Evolutionary conservation across 2,888 invertebrate genomes (phyloP), one percentile per base, ranked within the genome.

Genomic region (Seira sanloemensis): DNA sequence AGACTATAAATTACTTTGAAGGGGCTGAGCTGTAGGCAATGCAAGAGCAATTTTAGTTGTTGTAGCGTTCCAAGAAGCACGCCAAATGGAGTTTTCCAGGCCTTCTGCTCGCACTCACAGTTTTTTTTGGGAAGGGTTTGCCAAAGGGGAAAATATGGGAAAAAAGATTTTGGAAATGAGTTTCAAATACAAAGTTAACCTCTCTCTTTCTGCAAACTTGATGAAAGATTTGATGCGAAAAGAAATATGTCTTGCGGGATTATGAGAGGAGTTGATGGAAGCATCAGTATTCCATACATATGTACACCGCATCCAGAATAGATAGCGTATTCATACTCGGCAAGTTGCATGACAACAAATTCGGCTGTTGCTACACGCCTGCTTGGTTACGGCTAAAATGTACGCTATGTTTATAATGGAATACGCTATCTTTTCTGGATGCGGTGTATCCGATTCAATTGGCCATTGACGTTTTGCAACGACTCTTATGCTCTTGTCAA

Each of bases 1-100:
- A 50, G 50, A 50, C 50, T 50, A 50, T 50, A 50, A 50, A 50
- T 50, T 50, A 50, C 50, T 50, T 50, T 50, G 50, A 18, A 50
- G 50, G 2, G 50, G 16, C 50, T 37, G 50, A 50, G 50, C 50
- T 50, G 12, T 50, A 50, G 50, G 50, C 50, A 12, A 50, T n/a
- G n/a, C n/a, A 50, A 50, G 50, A 50, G 50, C 50, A 50, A 50
- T 50, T 50, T 12, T 2, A 7, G 50, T 50, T 50, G 50, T 50
- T n/a, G 50, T 50, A n/a, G 50, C n/a, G 50, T 50, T 50, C 50
- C 50, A 50, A 50, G 50, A 50, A 50, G n/a, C n/a, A 12, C 2
- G 16, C 16, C 50, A n/a, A n/a, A n/a, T n/a, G n/a, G 50, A 50
- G 16, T 50, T 7, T 7, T 7, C 2, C 16, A 50, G n/a, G 12